A percentile compares a stretch with the other conserved stretches of the same genome.
Conservation (phyloP, 2,113 vertebrate species). For the Psammodynastes pulverulentus region DNA sequence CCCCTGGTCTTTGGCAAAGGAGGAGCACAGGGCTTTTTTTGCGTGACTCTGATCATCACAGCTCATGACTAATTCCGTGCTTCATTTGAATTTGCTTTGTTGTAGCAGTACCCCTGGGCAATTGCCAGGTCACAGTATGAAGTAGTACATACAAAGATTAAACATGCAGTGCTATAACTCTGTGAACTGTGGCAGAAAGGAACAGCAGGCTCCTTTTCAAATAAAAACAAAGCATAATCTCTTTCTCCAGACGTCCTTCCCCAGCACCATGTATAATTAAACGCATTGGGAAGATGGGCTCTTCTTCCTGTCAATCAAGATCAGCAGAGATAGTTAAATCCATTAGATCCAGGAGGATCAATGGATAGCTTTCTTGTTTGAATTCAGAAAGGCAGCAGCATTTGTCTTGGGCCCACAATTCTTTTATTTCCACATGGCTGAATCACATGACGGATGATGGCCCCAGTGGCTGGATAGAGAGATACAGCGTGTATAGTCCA, state of each 20-base stretch:
- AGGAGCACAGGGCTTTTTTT: conserved; percentile 6
- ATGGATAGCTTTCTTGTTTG: not conserved
- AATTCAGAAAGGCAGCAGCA: not conserved
- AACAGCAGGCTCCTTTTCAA: conserved; percentile 20
- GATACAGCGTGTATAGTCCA: not conserved
- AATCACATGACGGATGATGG: not conserved
- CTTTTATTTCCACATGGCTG: not conserved
- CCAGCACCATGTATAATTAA: conserved; percentile 25
- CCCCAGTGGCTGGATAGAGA: not conserved
- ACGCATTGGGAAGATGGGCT: not conserved
- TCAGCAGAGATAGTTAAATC: not conserved
- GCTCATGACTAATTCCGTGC: not conserved
- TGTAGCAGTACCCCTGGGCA: not conserved
- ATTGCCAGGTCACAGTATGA: not conserved
- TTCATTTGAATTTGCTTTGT: conserved; percentile 22
- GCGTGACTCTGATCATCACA: not conserved
- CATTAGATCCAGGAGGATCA: not conserved
- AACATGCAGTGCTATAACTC: conserved; percentile 14
- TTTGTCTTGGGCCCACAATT: not conserved
- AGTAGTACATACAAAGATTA: conserved; percentile 35
- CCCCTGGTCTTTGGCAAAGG: not conserved
- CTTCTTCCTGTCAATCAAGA: conserved; percentile 17
- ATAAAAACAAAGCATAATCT: not conserved
- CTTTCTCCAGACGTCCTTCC: not conserved
- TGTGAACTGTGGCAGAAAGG: conserved; percentile 20